These are phyloP conservation scores for Anoplolepis gracilipes DNA, from an alignment of 1,140 invertebrate species.

Conservation along the genomic window DNA sequence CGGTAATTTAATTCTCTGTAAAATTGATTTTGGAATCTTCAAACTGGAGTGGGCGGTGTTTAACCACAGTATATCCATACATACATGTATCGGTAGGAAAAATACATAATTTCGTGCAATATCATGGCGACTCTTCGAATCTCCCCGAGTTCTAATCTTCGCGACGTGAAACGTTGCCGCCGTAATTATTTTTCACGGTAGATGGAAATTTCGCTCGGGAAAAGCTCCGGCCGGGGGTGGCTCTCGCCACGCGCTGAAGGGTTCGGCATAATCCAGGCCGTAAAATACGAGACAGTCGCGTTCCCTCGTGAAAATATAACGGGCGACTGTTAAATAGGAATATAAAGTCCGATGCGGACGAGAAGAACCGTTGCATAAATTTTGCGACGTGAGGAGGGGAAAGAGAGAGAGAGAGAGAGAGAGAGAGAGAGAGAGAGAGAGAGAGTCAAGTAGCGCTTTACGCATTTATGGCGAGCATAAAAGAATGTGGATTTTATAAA, in stretches of 20 bases:
- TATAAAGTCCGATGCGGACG: constrained; percentile 35
- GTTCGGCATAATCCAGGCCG: constrained; percentile 52
- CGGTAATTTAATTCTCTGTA: background rate
- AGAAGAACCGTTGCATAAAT: constrained; percentile 44
- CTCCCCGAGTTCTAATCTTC: constrained; percentile 8
- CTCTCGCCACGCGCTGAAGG: constrained; percentile 54
- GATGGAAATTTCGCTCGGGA: constrained; percentile 34
- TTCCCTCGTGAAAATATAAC: constrained; percentile 58
- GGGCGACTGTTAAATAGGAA: constrained; percentile 49
- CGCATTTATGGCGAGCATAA: constrained; percentile 54
- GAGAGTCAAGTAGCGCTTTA: constrained; percentile 47
- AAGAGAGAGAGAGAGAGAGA: background rate
- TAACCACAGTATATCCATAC: too few relatives aligned
- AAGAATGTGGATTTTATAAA: constrained; percentile 63
- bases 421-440: background rate
- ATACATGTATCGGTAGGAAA: background rate
- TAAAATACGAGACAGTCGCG: constrained; percentile 56
- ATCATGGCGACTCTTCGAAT: background rate
- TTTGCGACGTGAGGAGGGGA: constrained; percentile 16
- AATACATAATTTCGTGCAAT: constrained; percentile 2
- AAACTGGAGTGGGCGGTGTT: background rate
- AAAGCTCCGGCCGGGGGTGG: constrained; percentile 2
- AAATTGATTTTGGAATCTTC: background rate
- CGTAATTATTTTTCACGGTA: constrained; percentile 45
- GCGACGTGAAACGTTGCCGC: constrained; percentile 9